Evolutionary conservation across 2,113 vertebrate species (phyloP).

Genomic region (Uropsilus gracilis): DNA sequence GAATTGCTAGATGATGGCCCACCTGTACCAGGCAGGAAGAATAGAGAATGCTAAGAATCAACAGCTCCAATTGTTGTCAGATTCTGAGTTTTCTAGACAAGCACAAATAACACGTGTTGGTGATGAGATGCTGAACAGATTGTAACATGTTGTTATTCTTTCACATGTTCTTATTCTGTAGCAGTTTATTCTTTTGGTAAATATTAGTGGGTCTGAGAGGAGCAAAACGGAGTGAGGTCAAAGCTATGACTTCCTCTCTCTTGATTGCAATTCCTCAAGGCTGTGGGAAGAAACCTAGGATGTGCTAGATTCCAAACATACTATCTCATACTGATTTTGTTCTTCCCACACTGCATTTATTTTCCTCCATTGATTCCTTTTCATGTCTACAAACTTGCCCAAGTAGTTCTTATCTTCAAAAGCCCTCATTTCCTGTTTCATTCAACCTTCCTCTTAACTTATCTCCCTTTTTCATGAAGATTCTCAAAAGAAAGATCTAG

Average conservation of each 20-base stretch:
- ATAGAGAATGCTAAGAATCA: not conserved
- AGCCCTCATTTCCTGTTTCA: not conserved
- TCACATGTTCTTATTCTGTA: too few relatives aligned
- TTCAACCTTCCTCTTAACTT: not conserved
- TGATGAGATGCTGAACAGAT: not conserved
- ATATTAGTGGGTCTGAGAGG: not conserved
- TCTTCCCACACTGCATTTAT: not conserved
- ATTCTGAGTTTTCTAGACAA: too few relatives aligned
- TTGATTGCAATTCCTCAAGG: not conserved
- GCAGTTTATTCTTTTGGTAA: not conserved
- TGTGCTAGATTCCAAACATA: not conserved
- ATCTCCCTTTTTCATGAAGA: not conserved
- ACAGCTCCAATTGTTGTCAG: not conserved
- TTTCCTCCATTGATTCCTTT: not conserved
- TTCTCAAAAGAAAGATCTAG: not conserved
- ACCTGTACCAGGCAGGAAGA: not conserved
- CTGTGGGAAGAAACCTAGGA: not conserved
- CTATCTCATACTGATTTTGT: not conserved
- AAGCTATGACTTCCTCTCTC: not conserved
- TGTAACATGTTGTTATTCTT: accelerated
- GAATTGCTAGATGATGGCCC: not conserved
- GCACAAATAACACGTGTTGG: accelerated
- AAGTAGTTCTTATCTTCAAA: not conserved
- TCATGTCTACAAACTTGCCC: not conserved
- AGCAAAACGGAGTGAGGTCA: not conserved